Evolutionary conservation across 2,888 invertebrate species (phyloP).

Genomic region (Asteroscopus sphinx): DNA sequence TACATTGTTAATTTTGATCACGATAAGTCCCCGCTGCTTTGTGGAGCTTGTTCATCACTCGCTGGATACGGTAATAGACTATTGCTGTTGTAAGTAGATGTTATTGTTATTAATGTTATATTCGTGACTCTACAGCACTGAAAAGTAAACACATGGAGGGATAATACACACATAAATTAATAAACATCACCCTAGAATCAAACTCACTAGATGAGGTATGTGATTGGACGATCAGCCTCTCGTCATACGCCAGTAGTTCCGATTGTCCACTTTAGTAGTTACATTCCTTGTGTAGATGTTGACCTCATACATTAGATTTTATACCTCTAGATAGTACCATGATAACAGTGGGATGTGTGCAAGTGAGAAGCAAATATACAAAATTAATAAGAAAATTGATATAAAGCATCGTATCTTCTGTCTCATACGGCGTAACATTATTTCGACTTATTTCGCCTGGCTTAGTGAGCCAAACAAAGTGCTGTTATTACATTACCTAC

Average conservation of each 20-base stretch:
- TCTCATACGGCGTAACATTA: too few relatives aligned
- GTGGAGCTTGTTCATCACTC: slow-evolving; percentile 64
- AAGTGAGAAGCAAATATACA: too few relatives aligned
- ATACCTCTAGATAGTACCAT: too few relatives aligned
- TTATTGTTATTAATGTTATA: slow-evolving; percentile 44
- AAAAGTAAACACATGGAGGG: slow-evolving; percentile 34
- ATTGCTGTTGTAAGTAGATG: slow-evolving; percentile 82
- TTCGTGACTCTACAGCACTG: slow-evolving; percentile 30
- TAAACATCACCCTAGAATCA: background rate
- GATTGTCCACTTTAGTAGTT: background rate
- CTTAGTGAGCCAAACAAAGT: too few relatives aligned
- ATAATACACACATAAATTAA: background rate
- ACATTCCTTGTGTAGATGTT: background rate
- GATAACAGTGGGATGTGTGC: too few relatives aligned
- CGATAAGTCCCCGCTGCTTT: slow-evolving; percentile 74
- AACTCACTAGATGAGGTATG: background rate
- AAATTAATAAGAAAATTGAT: too few relatives aligned
- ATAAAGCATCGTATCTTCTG: too few relatives aligned
- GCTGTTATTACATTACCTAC: too few relatives aligned
- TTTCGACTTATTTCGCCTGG: too few relatives aligned
- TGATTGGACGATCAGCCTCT: background rate
- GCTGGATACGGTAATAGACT: slow-evolving; percentile 69
- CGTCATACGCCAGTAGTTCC: background rate
- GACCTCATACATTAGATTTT: background rate
- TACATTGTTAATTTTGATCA: slow-evolving; percentile 78